Conservation (phyloP, 2,888 invertebrate species). For the Sphinx pinastri region DNA sequence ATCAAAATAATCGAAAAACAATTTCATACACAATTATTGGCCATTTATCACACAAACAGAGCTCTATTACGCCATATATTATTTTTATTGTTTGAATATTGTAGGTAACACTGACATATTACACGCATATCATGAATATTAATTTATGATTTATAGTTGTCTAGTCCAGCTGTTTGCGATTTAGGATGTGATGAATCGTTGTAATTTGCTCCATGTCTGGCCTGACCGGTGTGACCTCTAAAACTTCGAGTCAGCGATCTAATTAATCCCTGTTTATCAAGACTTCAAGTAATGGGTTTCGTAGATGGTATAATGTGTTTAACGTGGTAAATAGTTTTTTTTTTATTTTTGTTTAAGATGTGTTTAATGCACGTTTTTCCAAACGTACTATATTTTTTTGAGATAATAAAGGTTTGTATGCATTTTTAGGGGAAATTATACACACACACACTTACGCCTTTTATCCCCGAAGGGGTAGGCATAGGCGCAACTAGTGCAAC, state of each 20-base stretch:
- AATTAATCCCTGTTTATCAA: constrained; percentile 36
- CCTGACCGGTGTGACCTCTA: constrained; percentile 39
- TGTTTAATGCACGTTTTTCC: too few species aligned
- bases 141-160: constrained; percentile 66
- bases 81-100: constrained; percentile 15
- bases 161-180: constrained; percentile 55
- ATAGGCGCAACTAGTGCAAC: too few species aligned
- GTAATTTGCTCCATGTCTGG: constrained; percentile 55
- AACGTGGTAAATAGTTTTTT: too few species aligned
- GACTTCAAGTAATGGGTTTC: neutral
- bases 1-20: neutral
- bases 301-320: neutral
- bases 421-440: too few species aligned
- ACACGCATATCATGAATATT: constrained; percentile 52
- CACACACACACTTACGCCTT: too few species aligned
- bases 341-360: too few species aligned
- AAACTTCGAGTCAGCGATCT: constrained; percentile 39
- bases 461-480: too few species aligned
- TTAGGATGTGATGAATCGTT: constrained; percentile 59
- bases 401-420: too few species aligned
- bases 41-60: neutral
- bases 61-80: constrained; percentile 5
- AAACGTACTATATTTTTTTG: too few species aligned
- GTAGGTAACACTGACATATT: constrained; percentile 42
- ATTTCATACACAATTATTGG: neutral